phyloP scores from a whole-genome alignment of 2,113 vertebrate species.

The Neoarius graeffei region DNA sequence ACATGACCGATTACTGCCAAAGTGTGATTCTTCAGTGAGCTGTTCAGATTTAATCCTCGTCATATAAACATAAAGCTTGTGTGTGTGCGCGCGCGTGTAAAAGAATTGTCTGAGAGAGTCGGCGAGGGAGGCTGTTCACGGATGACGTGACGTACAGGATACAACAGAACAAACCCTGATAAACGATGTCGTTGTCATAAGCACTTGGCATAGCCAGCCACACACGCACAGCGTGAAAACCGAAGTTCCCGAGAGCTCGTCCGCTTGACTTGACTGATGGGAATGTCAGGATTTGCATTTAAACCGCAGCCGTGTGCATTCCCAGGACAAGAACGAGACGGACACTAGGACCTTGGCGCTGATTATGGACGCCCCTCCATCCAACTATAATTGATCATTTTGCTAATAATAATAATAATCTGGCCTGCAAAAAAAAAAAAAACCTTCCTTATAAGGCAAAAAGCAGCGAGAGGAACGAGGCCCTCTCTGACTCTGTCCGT shows the following conservation, averaged over 20 bases:
- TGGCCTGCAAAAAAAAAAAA: not conserved
- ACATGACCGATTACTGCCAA: not conserved
- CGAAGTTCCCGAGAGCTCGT: constrained; percentile 54
- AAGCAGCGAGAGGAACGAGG: not conserved
- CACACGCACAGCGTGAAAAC: constrained; percentile 26
- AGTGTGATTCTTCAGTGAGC: not conserved
- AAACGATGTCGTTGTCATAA: constrained; percentile 56
- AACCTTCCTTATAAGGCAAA: constrained; percentile 23
- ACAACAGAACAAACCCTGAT: constrained; percentile 43
- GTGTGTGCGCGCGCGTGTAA: not conserved
- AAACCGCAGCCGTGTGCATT: constrained; percentile 61
- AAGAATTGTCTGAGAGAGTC: not conserved
- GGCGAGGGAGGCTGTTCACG: not conserved
- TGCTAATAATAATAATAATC: not conserved
- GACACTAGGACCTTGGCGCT: constrained; percentile 33
- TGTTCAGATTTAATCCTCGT: not conserved
- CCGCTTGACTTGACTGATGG: constrained; percentile 49
- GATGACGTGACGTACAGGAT: constrained; percentile 31
- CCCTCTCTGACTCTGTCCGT: not conserved
- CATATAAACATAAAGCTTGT: not conserved
- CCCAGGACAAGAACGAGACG: not conserved
- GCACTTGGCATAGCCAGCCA: constrained; percentile 36
- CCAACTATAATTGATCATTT: constrained; percentile 52
- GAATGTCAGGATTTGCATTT: constrained; percentile 80
- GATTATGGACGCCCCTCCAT: constrained; percentile 61